Conservation (phyloP, 2,113 vertebrate species). For the Phoenicopterus ruber region DNA sequence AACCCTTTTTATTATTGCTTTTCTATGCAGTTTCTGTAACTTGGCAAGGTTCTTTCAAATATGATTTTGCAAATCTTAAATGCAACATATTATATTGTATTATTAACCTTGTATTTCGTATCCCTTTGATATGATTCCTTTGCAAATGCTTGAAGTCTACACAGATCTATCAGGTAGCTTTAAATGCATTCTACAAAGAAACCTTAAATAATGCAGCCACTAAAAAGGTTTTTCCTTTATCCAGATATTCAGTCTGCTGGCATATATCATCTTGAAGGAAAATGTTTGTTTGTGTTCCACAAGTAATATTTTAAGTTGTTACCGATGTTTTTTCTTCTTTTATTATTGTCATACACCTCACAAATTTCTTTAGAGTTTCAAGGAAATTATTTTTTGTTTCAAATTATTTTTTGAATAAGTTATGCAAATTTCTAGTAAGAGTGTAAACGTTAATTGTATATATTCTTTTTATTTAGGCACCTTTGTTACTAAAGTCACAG, state of each 20-base stretch:
- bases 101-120: constrained; percentile 61
- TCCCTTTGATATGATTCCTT: constrained; percentile 61
- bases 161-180: constrained; percentile 37
- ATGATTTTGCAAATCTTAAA: constrained; percentile 42
- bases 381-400: not conserved
- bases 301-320: not conserved
- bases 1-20: constrained; percentile 41
- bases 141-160: constrained; percentile 41
- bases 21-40: not conserved
- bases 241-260: not conserved
- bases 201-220: constrained; percentile 47
- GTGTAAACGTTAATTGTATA: constrained; percentile 12
- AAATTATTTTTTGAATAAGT: not conserved
- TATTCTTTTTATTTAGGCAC: constrained; percentile 79
- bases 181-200: constrained; percentile 56
- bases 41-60: constrained; percentile 41
- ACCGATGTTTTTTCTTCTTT: not conserved
- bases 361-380: not conserved
- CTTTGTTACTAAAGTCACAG: constrained; percentile 92
- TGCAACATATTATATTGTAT: constrained; percentile 46
- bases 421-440: not conserved
- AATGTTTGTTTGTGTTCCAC: not conserved
- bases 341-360: not conserved
- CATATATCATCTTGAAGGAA: not conserved
- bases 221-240: constrained; percentile 4